Conservation (phyloP, 2,113 vertebrate species). For the Campylomormyrus numenius region DNA sequence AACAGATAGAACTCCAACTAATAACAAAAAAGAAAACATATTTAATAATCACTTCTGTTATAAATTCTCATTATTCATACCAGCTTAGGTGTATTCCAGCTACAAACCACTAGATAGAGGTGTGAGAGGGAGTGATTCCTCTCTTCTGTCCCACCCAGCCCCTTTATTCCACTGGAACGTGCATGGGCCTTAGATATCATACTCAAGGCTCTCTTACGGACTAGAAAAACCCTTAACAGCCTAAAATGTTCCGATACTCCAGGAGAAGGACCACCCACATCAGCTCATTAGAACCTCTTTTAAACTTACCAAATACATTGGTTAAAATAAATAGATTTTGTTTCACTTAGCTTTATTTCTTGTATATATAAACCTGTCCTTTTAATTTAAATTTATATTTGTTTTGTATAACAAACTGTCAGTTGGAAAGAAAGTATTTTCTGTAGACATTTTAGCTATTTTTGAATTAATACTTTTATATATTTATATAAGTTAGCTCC, state of each 20-base stretch:
- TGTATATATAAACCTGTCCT: constrained; percentile 19
- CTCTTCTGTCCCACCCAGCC: not conserved
- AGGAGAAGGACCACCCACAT: not conserved
- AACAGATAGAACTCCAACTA: constrained; percentile 18
- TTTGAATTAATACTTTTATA: constrained; percentile 2
- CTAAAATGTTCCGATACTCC: not conserved
- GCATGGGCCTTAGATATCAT: not conserved
- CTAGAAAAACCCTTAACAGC: not conserved
- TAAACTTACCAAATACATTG: constrained; percentile 16
- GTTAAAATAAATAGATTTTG: constrained; percentile 26
- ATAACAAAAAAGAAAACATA: constrained; percentile 20
- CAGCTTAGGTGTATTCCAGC: constrained; percentile 2
- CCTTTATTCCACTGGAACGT: not conserved
- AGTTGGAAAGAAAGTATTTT: constrained; percentile 9
- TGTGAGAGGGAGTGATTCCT: not conserved
- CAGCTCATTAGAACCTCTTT: not conserved
- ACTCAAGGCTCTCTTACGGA: not conserved
- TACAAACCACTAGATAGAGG: constrained; percentile 7
- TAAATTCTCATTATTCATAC: constrained; percentile 1
- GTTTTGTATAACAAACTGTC: not conserved
- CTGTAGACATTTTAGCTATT: constrained; percentile 4
- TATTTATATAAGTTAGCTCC: constrained; percentile 9
- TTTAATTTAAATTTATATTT: constrained; percentile 14
- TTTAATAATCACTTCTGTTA: constrained; percentile 17
- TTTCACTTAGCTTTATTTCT: constrained; percentile 6